Conservation (phyloP, 2,888 invertebrate species). For the Antheraea assamensis region DNA sequence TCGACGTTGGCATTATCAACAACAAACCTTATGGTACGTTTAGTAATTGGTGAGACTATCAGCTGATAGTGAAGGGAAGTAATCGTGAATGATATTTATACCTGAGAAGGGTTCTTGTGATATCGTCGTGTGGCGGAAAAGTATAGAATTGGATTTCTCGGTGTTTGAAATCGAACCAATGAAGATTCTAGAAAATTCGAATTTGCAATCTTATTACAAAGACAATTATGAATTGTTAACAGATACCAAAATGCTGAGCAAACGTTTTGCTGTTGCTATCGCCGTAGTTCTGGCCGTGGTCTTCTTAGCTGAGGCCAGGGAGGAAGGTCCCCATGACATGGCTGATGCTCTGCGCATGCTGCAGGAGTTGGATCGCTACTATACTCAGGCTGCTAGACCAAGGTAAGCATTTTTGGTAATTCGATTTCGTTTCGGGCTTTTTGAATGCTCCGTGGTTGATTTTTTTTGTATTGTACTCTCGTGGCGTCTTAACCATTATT, state of each 20-base stretch:
- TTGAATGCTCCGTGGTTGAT: background rate
- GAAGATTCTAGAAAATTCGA: background rate
- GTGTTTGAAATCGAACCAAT: too few relatives aligned
- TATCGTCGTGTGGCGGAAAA: too few relatives aligned
- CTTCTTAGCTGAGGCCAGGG: conserved; percentile 66
- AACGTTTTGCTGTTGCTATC: conserved; percentile 61
- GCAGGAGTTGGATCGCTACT: conserved; percentile 85
- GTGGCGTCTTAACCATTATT: too few relatives aligned
- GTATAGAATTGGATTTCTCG: too few relatives aligned
- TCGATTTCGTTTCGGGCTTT: background rate
- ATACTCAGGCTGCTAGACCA: conserved; percentile 85
- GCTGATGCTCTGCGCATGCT: conserved; percentile 86
- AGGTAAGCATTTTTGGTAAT: conserved; percentile 69
- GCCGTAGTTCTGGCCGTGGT: conserved; percentile 63
- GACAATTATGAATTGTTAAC: background rate
- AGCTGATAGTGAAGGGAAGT: too few relatives aligned
- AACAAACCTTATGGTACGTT: too few relatives aligned
- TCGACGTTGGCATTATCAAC: too few relatives aligned
- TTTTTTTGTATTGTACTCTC: background rate
- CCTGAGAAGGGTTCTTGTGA: too few relatives aligned
- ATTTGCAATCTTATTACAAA: background rate
- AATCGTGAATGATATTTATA: too few relatives aligned
- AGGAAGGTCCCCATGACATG: conserved; percentile 82
- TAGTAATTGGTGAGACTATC: too few relatives aligned
- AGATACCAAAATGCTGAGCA: conserved; percentile 65